Evolutionary conservation across 2,797 vertebrate genomes (phyloP).

Genomic region (Hirundo rustica): DNA sequence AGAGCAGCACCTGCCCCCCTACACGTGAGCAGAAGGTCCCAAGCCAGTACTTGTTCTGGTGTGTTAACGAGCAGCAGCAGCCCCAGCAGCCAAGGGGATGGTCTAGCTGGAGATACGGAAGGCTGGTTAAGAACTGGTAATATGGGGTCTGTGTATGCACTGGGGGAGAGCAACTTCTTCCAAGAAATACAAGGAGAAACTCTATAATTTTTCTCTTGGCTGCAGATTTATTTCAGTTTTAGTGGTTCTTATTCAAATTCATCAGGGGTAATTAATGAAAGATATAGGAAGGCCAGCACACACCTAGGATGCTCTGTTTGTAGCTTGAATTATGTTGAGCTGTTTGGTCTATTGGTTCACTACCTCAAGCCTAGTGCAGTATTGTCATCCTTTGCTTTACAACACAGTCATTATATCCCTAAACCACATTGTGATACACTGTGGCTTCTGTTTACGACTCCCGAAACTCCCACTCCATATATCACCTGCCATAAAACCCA

Average conservation of each 20-base stretch:
- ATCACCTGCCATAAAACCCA: conserved; percentile 87
- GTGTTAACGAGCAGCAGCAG: background rate
- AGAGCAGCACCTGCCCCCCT: background rate
- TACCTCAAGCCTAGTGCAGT: conserved; percentile 77
- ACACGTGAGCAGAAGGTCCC: background rate
- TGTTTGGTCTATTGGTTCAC: conserved; percentile 81
- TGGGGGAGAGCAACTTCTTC: conserved; percentile 19
- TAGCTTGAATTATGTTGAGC: conserved; percentile 76
- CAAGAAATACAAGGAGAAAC: conserved; percentile 59
- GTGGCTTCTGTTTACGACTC: conserved; percentile 86
- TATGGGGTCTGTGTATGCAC: background rate
- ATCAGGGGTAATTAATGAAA: conserved; percentile 74
- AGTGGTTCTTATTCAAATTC: conserved; percentile 75
- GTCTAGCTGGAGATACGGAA: conserved; percentile 5
- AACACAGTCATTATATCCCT: conserved; percentile 85
- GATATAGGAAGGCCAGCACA: conserved; percentile 48
- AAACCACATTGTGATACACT: conserved; percentile 85
- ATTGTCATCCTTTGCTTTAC: conserved; percentile 84
- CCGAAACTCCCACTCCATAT: conserved; percentile 85
- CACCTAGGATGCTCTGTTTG: conserved; percentile 67
- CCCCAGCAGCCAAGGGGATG: background rate
- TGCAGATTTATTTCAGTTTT: conserved; percentile 71
- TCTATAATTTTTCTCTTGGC: conserved; percentile 50
- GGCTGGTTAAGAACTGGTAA: conserved; percentile 26
- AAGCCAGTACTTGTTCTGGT: background rate